A percentile compares a stretch with the other conserved stretches of the same genome.
Evolutionary conservation across 1,140 invertebrate genomes (phyloP).

Genomic region (Hydropsyche tenuis): DNA sequence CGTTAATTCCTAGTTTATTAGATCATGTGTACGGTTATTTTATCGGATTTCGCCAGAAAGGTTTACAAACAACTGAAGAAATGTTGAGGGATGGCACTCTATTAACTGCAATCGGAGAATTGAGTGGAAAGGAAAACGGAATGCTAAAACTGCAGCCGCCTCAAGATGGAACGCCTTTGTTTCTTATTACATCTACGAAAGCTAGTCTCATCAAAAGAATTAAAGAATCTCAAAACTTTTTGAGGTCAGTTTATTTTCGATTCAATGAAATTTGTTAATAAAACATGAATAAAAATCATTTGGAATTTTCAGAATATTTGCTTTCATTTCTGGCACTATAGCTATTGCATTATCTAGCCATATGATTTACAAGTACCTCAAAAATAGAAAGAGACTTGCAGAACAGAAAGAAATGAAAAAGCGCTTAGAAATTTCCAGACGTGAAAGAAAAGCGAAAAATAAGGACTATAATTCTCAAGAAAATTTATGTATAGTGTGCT

Average conservation of each 20-base stretch:
- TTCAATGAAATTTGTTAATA: not conserved
- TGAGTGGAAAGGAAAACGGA: conserved; percentile 64
- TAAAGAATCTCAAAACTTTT: conserved; percentile 69
- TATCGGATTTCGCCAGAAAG: conserved; percentile 74
- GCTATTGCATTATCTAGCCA: conserved; percentile 70
- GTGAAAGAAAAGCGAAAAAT: conserved; percentile 67
- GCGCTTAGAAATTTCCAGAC: conserved; percentile 68
- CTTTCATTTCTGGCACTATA: conserved; percentile 71
- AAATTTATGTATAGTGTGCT: conserved; percentile 79
- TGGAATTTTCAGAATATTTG: conserved; percentile 64
- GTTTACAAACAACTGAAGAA: conserved; percentile 80
- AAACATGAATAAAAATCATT: not conserved
- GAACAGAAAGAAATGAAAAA: conserved; percentile 66
- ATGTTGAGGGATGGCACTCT: conserved; percentile 77
- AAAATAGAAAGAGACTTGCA: conserved; percentile 63
- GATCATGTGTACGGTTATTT: conserved; percentile 84
- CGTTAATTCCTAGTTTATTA: conserved; percentile 70
- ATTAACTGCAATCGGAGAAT: conserved; percentile 78
- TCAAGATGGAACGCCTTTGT: conserved; percentile 71
- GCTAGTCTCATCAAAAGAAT: conserved; percentile 72
- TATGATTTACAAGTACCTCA: conserved; percentile 69
- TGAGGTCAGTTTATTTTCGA: conserved; percentile 55
- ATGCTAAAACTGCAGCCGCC: conserved; percentile 72
- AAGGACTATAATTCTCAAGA: conserved; percentile 68
- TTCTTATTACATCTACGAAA: conserved; percentile 74